Base-by-base conservation (phyloP, 2,797 vertebrate genomes). In the Sparus aurata region DNA sequence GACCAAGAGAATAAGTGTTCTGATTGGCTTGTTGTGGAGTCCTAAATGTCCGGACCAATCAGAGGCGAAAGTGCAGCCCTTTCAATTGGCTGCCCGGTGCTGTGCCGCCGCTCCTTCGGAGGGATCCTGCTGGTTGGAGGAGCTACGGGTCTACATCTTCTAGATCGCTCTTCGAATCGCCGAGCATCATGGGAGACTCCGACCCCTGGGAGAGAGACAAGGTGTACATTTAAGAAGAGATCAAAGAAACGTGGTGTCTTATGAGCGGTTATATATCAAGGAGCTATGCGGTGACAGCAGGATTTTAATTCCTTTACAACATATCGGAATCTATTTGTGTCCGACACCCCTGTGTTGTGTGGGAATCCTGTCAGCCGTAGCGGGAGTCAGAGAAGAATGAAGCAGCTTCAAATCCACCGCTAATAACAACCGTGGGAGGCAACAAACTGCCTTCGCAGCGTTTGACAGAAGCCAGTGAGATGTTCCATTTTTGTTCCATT, bases 121-220 rank as follows among this genome's bases (percentile, higher is more conserved):
- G 85, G 91, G 74, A 73, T 85, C 79, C 80, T 82, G 66, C 79
- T 85, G 72, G 85, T 69, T 43, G 77, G 80, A 73, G 68, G 45
- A 59, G 85, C 92, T 98, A 99, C 0, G 98, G 96, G 87, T 99
- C 98, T 1, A 99, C 98, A 0, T 99, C 98, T 43, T 99, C 98
- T 76, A 99, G 96, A 94, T 99, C 98, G 86, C 97, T 99, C 95
- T 98, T 98, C 9, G 98, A 95, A 82, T 99, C 98, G 2, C 98
- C 97, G 17, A 99, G 95, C 97, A 99, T 97, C 98, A 99, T 99
- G 85, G 98, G 98, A 90, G 98, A 99, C 81, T 99, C 98, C 0
- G 98, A 99, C 71, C 97, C 97, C 98, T 99, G 87, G 10, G 63
- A 46, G 46, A 75, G 22, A 77, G 38, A 68, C 27, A 76, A 23